A percentile compares a stretch with the other conserved stretches of the same genome.
These are phyloP conservation scores for Holacanthella duospinosa DNA, from an alignment of 2,888 invertebrate species.

Conservation along the genomic window DNA sequence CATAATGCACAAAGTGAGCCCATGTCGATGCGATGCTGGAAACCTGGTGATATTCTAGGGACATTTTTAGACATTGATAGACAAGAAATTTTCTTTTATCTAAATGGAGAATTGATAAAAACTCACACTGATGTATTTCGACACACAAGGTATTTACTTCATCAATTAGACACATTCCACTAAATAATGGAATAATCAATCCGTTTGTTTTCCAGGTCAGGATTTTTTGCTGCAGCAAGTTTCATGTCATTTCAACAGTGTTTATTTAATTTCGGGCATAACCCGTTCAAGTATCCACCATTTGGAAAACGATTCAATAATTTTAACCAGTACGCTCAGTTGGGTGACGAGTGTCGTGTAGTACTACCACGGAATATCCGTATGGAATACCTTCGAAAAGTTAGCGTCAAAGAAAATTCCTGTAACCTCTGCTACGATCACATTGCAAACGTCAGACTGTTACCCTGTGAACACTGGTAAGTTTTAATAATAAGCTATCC, in stretches of 20 bases:
- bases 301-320: conserved; percentile 52
- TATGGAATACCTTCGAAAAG: conserved; percentile 58
- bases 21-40: conserved; percentile 54
- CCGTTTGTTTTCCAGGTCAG: conserved; percentile 50
- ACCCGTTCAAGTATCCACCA: conserved; percentile 68
- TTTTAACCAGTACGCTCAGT: conserved; percentile 67
- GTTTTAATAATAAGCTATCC: conserved; percentile 35
- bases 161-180: background rate
- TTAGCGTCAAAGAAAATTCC: conserved; percentile 67
- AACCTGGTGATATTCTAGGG: conserved; percentile 73
- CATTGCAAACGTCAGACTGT: conserved; percentile 52
- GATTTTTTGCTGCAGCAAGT: conserved; percentile 88
- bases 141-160: conserved; percentile 56
- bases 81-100: conserved; percentile 64
- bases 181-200: background rate
- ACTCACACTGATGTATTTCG: conserved; percentile 64
- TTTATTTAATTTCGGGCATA: conserved; percentile 79
- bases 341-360: conserved; percentile 65
- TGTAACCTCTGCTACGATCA: conserved; percentile 81
- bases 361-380: conserved; percentile 58
- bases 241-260: conserved; percentile 96
- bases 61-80: conserved; percentile 67
- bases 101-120: conserved; percentile 64
- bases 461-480: conserved; percentile 62
- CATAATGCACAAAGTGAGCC: conserved; percentile 60